phyloP scores from a whole-genome alignment of 2,888 invertebrate species.

The Mystacides longicornis region DNA sequence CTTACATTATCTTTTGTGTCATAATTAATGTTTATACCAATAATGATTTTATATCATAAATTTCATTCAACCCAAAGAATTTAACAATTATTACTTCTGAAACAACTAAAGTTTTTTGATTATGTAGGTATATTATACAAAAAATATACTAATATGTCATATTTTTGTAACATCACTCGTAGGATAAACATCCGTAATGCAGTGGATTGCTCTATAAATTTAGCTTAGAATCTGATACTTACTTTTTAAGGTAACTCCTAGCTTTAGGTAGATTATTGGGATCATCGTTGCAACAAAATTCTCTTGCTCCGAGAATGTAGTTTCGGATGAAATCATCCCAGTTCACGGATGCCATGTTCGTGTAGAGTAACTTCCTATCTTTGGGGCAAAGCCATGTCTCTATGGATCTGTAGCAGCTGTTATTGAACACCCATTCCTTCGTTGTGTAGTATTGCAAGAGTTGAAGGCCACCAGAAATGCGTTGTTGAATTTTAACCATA shows the following conservation, averaged over 20 bases:
- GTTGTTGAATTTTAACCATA: slow-evolving; percentile 56
- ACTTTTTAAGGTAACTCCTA: slow-evolving; percentile 54
- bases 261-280: slow-evolving; percentile 68
- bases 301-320: slow-evolving; percentile 77
- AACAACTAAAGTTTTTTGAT: background rate
- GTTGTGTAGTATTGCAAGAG: slow-evolving; percentile 75
- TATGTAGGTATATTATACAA: no score
- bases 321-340: slow-evolving; percentile 59
- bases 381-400: slow-evolving; percentile 28
- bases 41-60: no score
- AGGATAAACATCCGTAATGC: no score
- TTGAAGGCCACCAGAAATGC: slow-evolving; percentile 54
- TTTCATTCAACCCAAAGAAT: no score
- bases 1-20: no score
- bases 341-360: slow-evolving; percentile 37
- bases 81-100: no score
- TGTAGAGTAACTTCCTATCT: slow-evolving; percentile 29
- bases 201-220: no score
- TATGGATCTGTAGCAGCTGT: slow-evolving; percentile 31
- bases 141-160: no score
- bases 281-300: slow-evolving; percentile 78
- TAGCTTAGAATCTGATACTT: no score
- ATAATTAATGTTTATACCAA: no score
- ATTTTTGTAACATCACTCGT: no score
- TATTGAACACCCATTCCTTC: slow-evolving; percentile 59